phyloP scores from a whole-genome alignment of 2,888 invertebrate genomes.

The Limnephilus rhombicus region DNA sequence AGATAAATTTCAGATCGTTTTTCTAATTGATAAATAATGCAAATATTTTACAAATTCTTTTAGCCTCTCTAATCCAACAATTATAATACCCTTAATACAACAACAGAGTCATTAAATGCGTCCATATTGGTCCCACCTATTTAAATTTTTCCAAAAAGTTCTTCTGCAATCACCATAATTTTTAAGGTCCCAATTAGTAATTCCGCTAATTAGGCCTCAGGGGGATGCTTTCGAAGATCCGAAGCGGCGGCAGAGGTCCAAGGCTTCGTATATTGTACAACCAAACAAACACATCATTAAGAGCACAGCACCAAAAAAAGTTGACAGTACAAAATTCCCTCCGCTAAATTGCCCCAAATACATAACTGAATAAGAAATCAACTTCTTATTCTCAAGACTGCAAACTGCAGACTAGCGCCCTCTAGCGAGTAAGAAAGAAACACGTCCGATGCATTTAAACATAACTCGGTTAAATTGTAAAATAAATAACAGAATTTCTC shows the following conservation, averaged over 20 bases:
- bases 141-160: not conserved
- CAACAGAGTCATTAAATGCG: too few relatives aligned
- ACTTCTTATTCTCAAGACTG: not conserved
- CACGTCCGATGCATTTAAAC: not conserved
- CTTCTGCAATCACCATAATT: not conserved
- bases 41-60: too few relatives aligned
- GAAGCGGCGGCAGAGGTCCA: not conserved
- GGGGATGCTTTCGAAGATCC: not conserved
- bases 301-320: not conserved
- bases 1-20: too few relatives aligned
- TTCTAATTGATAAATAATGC: too few relatives aligned
- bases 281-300: constrained; percentile 42
- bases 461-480: not conserved
- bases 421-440: not conserved
- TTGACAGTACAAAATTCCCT: constrained; percentile 36
- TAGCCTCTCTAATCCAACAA: too few relatives aligned
- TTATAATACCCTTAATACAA: too few relatives aligned
- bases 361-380: constrained; percentile 57
- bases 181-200: not conserved
- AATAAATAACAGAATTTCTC: not conserved
- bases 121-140: not conserved
- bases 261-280: not conserved
- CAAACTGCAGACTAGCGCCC: not conserved
- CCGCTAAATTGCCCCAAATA: constrained; percentile 63
- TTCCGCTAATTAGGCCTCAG: not conserved